Evolutionary conservation across 2,113 vertebrate species (phyloP).

Genomic region (Echinops telfairi): DNA sequence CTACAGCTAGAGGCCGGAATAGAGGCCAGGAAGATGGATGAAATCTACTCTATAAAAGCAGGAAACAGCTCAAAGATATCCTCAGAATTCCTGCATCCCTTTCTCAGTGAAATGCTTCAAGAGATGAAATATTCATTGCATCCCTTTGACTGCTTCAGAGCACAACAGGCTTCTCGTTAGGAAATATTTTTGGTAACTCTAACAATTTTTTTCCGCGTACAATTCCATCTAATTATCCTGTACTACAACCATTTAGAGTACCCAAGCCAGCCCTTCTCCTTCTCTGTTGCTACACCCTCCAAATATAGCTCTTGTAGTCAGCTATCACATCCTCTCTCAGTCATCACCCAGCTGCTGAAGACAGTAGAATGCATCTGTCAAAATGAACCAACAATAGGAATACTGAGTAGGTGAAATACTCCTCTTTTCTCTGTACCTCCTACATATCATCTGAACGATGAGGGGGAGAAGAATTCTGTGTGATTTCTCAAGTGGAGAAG

Average conservation of each 20-base stretch:
- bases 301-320: conserved; percentile 73
- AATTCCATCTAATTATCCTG: conserved; percentile 81
- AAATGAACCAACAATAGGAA: conserved; percentile 74
- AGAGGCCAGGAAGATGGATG: conserved; percentile 59
- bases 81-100: conserved; percentile 80
- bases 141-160: conserved; percentile 83
- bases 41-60: conserved; percentile 43
- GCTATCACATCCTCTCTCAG: conserved; percentile 68
- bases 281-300: conserved; percentile 49
- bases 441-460: conserved; percentile 72
- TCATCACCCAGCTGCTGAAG: conserved; percentile 73
- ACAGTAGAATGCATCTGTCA: conserved; percentile 68
- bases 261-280: conserved; percentile 75
- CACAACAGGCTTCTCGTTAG: conserved; percentile 83
- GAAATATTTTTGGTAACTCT: conserved; percentile 83
- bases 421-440: conserved; percentile 69
- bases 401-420: conserved; percentile 70
- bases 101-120: conserved; percentile 84
- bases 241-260: conserved; percentile 81
- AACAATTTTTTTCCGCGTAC: conserved; percentile 81
- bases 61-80: conserved; percentile 72
- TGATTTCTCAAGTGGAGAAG: conserved; percentile 70
- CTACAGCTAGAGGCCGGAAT: conserved; percentile 49
- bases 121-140: conserved; percentile 81
- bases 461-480: conserved; percentile 57